Conservation (phyloP, 2,888 invertebrate genomes). For the Stramonita haemastoma region DNA sequence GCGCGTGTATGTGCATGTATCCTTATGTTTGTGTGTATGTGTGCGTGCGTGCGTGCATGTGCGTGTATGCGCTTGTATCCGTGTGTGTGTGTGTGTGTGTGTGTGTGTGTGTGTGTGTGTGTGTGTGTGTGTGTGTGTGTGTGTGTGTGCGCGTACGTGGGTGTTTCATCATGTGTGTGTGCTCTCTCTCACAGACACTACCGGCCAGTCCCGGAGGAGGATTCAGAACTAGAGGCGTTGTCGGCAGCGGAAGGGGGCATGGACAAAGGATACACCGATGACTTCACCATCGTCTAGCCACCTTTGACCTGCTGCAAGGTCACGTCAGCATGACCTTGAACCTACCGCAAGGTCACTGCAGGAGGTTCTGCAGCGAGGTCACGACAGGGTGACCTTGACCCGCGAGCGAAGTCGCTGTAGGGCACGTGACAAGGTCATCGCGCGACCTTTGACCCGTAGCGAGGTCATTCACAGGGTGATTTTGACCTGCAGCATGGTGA, state of each 20-base stretch:
- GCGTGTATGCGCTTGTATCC: too few relatives aligned
- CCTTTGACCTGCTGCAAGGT: conserved; percentile 48
- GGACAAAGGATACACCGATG: conserved; percentile 69
- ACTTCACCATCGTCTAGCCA: conserved; percentile 67
- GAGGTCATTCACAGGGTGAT: too few relatives aligned
- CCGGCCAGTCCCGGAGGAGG: conserved; percentile 60
- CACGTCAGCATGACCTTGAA: not conserved
- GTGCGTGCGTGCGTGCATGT: not conserved
- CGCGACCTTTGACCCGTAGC: too few relatives aligned
- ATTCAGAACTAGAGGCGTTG: conserved; percentile 49
- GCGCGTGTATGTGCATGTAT: conserved; percentile 8
- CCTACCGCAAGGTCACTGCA: not conserved
- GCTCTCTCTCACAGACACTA: conserved; percentile 54
- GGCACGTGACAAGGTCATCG: too few relatives aligned
- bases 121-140: not conserved
- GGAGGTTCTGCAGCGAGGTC: not conserved
- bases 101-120: conserved; percentile 13
- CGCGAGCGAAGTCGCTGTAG: not conserved
- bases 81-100: too few relatives aligned
- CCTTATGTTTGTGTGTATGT: not conserved
- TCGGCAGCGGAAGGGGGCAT: conserved; percentile 47
- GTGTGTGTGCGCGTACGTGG: not conserved
- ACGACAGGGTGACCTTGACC: not conserved
- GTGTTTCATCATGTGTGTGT: not conserved
- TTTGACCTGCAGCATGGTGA: too few relatives aligned